Evolutionary conservation across 2,888 invertebrate species (phyloP).

Genomic region (Campopleginae sp.): DNA sequence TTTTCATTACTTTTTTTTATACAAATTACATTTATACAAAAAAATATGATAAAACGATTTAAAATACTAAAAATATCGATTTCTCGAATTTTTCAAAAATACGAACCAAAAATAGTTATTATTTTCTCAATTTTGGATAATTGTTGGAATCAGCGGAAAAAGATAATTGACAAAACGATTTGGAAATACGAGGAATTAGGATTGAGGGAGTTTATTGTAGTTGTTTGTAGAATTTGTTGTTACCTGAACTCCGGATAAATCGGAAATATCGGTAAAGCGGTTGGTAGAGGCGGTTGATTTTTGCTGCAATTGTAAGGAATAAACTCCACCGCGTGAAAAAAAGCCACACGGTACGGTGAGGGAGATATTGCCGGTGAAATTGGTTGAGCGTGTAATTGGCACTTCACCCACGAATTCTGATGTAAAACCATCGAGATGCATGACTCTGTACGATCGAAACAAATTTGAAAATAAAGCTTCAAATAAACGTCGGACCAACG

Average conservation of each 20-base stretch:
- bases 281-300: constrained; percentile 76
- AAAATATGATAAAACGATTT: neutral
- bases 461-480: constrained; percentile 79
- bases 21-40: neutral
- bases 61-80: neutral
- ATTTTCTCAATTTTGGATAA: neutral
- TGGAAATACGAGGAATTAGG: neutral
- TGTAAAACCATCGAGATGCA: constrained; percentile 85
- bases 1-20: no score
- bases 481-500: neutral
- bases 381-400: constrained; percentile 73
- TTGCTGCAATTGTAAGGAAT: constrained; percentile 85
- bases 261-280: constrained; percentile 74
- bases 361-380: constrained; percentile 77
- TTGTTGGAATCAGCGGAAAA: neutral
- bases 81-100: neutral
- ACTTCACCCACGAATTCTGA: constrained; percentile 82
- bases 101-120: no score
- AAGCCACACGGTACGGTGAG: constrained; percentile 89
- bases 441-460: constrained; percentile 79
- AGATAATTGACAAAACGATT: neutral
- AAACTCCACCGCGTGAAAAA: constrained; percentile 90
- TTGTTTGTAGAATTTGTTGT: neutral
- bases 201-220: neutral
- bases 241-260: constrained; percentile 76